phyloP scores from a whole-genome alignment of 2,888 invertebrate genomes.

The Phyllotreta cruciferae region DNA sequence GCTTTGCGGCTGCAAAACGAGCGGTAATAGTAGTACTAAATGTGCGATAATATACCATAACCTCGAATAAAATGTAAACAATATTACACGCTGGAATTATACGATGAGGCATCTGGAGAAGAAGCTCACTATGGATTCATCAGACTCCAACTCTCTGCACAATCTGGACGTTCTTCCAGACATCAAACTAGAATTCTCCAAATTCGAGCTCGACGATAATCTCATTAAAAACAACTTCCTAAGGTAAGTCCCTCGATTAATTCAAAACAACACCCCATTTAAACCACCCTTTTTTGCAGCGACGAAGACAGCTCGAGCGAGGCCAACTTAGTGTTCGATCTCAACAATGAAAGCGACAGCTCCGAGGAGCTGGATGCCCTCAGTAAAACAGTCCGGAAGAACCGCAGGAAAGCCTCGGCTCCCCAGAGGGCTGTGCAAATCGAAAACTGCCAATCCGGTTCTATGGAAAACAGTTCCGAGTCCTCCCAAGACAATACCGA shows the following conservation, averaged over 20 bases:
- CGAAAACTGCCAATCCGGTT: slow-evolving; percentile 47
- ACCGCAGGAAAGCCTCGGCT: slow-evolving; percentile 52
- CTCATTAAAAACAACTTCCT: slow-evolving; percentile 43
- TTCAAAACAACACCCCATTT: not conserved
- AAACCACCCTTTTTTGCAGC: slow-evolving; percentile 20
- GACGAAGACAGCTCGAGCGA: slow-evolving; percentile 44
- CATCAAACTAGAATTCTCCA: slow-evolving; percentile 47
- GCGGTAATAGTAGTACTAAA: not conserved
- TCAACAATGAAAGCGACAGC: slow-evolving; percentile 44
- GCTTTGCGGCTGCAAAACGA: no score
- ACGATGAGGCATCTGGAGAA: slow-evolving; percentile 39
- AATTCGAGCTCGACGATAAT: slow-evolving; percentile 43
- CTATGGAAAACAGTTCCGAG: slow-evolving; percentile 49
- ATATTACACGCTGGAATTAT: slow-evolving; percentile 8
- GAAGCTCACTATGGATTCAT: slow-evolving; percentile 25
- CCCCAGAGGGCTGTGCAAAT: slow-evolving; percentile 54
- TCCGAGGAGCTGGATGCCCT: slow-evolving; percentile 39
- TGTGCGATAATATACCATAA: slow-evolving; percentile 22
- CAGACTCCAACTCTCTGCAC: slow-evolving; percentile 34
- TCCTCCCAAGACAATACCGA: slow-evolving; percentile 51
- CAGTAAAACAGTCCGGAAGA: slow-evolving; percentile 45
- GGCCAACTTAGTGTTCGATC: slow-evolving; percentile 37
- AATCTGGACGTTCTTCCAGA: slow-evolving; percentile 45
- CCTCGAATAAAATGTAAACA: slow-evolving; percentile 35
- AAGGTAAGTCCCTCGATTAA: slow-evolving; percentile 3